Evolutionary conservation across 2,113 vertebrate species (phyloP), one percentile per base, ranked within the genome.

Genomic region (Laticauda colubrina): DNA sequence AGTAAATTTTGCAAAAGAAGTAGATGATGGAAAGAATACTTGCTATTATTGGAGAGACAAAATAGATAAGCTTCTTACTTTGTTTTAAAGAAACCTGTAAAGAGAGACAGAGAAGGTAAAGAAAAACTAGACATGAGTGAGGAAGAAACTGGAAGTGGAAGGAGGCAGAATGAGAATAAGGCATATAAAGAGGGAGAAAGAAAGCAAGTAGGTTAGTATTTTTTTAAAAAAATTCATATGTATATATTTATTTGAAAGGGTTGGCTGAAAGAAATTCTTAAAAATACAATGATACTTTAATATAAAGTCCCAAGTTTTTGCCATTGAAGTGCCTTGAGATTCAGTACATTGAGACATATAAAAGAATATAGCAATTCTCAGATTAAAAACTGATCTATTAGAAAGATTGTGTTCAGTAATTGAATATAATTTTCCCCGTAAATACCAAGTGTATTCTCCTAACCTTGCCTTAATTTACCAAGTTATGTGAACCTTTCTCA

Each of bases 101-200:
- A 86, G 56, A 93, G 90, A 89, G 39, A 75, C 29, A 87, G 57
- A 0, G 0, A 94, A 92, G 5, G 57, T 34, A 95, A 69, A 39
- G 20, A 48, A 89, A 89, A 89, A 56, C 54, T 89, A 89, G 54
- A 43, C 24, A 57, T 56, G n/a, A 56, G 18, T 39, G 55, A 57
- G 88, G 54, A 89, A 89, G 88, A 89, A 90, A 48, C 7, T 57
- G n/a, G 4, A 51, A 87, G 1, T 90, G 91, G 85, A 91, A 91
- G 26, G 85, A 91, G 90, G 12, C 81, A 87, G 85, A 87, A 86
- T 91, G 51, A 91, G 53, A 91, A 91, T 86, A 91, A 91, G 75
- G 34, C 26, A 91, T 91, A 39, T 87, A 91, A 91, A 56, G 39
- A 87, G 85, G 55, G 55, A 87, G 24, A 87, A 20, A 87, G 45